Percentiles rank a stretch among this genome's conserved stretches.
These are phyloP conservation scores for Strigamia crassipes DNA, from an alignment of 2,888 invertebrate genomes.

Conservation along the genomic window DNA sequence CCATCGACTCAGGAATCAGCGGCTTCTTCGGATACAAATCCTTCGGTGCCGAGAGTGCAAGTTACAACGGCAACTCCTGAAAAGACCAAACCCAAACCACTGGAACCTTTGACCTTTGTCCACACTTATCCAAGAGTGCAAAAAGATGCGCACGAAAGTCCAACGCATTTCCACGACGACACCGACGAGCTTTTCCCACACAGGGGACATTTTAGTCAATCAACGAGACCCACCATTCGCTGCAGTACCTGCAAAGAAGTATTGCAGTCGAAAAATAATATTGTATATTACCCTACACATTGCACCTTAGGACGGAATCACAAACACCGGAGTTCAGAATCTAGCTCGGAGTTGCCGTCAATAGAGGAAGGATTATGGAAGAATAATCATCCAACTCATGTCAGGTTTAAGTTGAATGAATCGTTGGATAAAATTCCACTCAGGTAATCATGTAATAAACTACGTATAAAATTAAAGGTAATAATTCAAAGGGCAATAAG, in stretches of 20 bases:
- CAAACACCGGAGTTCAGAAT: constrained; percentile 19
- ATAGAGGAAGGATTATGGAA: constrained; percentile 7
- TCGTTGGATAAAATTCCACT: constrained; percentile 25
- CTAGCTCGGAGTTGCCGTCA: neutral
- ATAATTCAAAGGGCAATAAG: too few relatives aligned
- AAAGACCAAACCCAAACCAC: neutral
- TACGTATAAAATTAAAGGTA: too few relatives aligned
- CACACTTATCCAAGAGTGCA: constrained; percentile 1
- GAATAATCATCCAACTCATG: constrained; percentile 12
- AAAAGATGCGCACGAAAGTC: neutral
- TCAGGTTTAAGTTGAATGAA: constrained; percentile 11
- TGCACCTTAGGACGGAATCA: neutral
- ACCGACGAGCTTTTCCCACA: constrained; percentile 2
- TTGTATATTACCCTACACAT: constrained; percentile 7
- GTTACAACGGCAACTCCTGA: neutral
- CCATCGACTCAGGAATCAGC: constrained; percentile 29
- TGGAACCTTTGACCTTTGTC: neutral
- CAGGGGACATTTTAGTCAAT: neutral
- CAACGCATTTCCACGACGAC: constrained; percentile 7
- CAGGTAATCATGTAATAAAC: neutral
- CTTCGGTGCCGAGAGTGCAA: neutral
- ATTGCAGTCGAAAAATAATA: constrained; percentile 4
- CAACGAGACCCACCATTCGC: neutral
- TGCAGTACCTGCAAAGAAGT: constrained; percentile 36
- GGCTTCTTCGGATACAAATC: neutral